Percentiles rank a stretch among this genome's conserved stretches.
These are phyloP conservation scores for Neomorphus geoffroyi DNA, from an alignment of 2,797 vertebrate species.

Conservation along the genomic window DNA sequence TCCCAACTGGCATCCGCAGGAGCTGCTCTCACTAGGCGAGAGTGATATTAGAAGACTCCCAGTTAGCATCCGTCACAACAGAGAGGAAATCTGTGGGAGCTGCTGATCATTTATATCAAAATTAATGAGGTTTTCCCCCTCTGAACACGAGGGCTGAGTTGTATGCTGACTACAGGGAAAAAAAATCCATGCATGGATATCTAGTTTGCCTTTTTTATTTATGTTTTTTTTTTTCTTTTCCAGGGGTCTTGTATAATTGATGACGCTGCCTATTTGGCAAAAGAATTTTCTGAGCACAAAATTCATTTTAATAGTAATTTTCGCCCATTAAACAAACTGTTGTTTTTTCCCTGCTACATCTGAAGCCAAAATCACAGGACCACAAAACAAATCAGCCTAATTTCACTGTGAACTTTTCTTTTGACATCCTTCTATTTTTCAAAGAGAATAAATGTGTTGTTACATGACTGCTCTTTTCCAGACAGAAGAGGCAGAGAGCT, in stretches of 20 bases:
- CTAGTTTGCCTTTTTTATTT: conserved; percentile 31
- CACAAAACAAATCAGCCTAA: conserved; percentile 77
- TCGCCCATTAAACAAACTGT: conserved; percentile 72
- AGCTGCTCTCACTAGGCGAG: background rate
- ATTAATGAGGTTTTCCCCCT: conserved; percentile 70
- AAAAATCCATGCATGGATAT: conserved; percentile 36
- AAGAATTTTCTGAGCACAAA: conserved; percentile 59
- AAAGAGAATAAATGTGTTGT: conserved; percentile 78
- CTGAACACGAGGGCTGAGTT: conserved; percentile 21
- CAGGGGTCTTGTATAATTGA: conserved; percentile 67
- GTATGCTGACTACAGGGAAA: conserved; percentile 58
- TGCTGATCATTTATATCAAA: conserved; percentile 64
- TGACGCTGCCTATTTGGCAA: conserved; percentile 52
- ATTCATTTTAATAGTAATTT: conserved; percentile 71
- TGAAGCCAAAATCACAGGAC: conserved; percentile 65
- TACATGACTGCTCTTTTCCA: conserved; percentile 73
- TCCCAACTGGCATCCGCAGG: background rate
- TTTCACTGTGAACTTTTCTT: conserved; percentile 77
- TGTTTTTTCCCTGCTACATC: conserved; percentile 38
- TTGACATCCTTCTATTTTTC: conserved; percentile 78
- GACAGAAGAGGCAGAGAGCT: conserved; percentile 76
- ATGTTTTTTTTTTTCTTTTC: conserved; percentile 31
- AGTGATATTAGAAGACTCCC: background rate
- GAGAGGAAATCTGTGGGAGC: conserved; percentile 55
- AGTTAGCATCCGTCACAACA: conserved; percentile 28